Conservation (phyloP, 2,888 invertebrate species). For the Eumacrocentrus americanus region DNA sequence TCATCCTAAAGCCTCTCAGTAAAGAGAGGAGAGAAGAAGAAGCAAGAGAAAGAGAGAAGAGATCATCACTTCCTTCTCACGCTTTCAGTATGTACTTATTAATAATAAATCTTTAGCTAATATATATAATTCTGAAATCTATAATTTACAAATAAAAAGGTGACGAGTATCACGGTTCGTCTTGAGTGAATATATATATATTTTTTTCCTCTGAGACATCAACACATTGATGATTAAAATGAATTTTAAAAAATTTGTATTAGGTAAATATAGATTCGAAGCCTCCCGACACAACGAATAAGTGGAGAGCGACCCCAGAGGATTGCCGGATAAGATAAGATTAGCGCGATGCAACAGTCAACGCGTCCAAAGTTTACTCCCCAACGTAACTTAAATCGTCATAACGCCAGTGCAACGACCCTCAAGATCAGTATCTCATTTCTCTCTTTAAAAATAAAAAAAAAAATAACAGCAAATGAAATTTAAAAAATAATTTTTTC, state of each 20-base stretch:
- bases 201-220: background rate
- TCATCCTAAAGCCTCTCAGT: constrained; percentile 5
- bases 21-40: background rate
- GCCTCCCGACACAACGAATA: constrained; percentile 4
- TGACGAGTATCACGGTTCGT: no score
- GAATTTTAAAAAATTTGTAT: background rate
- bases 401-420: constrained; percentile 26
- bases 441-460: constrained; percentile 3
- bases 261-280: constrained; percentile 14
- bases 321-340: constrained; percentile 56
- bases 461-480: background rate
- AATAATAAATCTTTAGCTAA: no score
- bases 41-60: background rate
- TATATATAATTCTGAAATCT: no score
- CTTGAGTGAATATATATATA: background rate
- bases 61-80: background rate
- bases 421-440: background rate
- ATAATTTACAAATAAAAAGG: no score
- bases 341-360: constrained; percentile 39
- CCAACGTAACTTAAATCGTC: constrained; percentile 9
- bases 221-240: background rate
- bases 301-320: constrained; percentile 33
- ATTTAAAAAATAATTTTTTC: background rate
- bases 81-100: background rate
- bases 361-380: constrained; percentile 11